phyloP scores from a whole-genome alignment of 2,113 vertebrate genomes.

The Otolemur garnettii region DNA sequence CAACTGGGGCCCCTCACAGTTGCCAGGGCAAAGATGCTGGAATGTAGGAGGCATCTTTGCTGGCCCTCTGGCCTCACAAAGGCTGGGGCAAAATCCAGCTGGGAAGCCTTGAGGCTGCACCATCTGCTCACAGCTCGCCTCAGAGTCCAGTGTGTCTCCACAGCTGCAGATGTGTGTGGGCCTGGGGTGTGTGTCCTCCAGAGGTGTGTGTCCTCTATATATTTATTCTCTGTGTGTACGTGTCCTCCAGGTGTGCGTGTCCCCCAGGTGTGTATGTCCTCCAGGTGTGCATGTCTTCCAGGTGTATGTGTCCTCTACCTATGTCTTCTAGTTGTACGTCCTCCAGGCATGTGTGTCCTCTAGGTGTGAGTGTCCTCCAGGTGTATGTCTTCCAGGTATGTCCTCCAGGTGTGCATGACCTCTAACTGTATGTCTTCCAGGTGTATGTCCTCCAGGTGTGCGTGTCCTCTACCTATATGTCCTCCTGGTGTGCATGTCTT shows the following conservation, averaged over 20 bases:
- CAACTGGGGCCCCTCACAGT: not conserved
- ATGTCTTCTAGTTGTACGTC: no score
- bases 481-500: not conserved
- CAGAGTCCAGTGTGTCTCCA: accelerated
- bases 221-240: not conserved
- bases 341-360: accelerated
- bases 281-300: no score
- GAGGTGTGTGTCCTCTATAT: not conserved
- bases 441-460: not conserved
- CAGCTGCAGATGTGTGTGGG: not conserved
- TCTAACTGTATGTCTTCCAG: no score
- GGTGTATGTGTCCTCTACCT: not conserved
- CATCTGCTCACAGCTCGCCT: not conserved
- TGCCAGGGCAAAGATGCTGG: not conserved
- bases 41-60: not conserved
- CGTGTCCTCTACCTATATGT: no score
- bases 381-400: accelerated
- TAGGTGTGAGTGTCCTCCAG: accelerated
- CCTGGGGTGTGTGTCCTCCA: not conserved
- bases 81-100: not conserved
- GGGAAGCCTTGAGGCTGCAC: not conserved
- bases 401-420: not conserved
- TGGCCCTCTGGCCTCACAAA: not conserved
- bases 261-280: accelerated
- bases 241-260: not conserved